These are phyloP conservation scores for Papilio elwesi DNA, from an alignment of 2,888 invertebrate species.

Conservation along the genomic window DNA sequence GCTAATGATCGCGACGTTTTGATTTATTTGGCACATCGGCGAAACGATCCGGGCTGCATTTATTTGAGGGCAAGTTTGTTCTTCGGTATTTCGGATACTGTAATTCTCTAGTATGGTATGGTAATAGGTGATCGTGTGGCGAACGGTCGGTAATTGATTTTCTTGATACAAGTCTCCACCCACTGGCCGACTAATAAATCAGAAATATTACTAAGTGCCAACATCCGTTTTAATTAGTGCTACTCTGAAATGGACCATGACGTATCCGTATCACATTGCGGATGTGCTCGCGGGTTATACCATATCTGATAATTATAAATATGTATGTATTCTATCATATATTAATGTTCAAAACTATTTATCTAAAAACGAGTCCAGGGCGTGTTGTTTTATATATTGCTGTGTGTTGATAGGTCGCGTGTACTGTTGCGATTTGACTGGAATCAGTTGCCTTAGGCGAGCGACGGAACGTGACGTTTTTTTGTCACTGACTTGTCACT, in stretches of 20 bases:
- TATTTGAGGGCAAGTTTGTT: conserved; percentile 17
- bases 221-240: conserved; percentile 77
- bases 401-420: not conserved
- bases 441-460: not conserved
- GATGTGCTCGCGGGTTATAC: conserved; percentile 49
- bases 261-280: conserved; percentile 54
- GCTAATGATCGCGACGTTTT: conserved; percentile 30
- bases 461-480: not conserved
- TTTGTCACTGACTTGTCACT: no score
- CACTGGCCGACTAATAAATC: conserved; percentile 65
- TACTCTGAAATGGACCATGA: conserved; percentile 52
- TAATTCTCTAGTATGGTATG: conserved; percentile 11
- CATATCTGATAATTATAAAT: conserved; percentile 37
- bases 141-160: conserved; percentile 42
- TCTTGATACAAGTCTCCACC: conserved; percentile 57
- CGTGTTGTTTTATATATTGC: not conserved
- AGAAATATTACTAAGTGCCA: conserved; percentile 62
- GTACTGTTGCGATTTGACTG: not conserved
- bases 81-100: conserved; percentile 1
- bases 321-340: conserved; percentile 24
- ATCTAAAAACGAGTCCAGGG: not conserved
- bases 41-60: conserved; percentile 6
- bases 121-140: conserved; percentile 25
- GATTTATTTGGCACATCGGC: conserved; percentile 30
- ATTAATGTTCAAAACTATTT: conserved; percentile 21